These are phyloP conservation scores for Anabas testudineus DNA, from an alignment of 2,797 vertebrate species.

Conservation along the genomic window DNA sequence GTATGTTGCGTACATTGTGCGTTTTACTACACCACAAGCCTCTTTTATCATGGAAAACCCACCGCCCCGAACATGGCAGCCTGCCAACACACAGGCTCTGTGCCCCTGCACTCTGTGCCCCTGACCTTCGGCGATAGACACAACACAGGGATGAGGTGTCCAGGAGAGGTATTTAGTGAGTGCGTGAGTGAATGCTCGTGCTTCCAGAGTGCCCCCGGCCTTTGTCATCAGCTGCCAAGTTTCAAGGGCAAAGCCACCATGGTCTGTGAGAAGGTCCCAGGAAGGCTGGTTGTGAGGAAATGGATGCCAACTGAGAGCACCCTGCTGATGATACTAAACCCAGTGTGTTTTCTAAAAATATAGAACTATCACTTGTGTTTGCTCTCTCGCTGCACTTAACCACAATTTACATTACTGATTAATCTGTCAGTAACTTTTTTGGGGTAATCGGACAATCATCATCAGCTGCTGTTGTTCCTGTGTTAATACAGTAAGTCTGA, in stretches of 20 bases:
- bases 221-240: constrained; percentile 30
- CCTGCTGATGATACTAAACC: neutral
- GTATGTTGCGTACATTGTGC: neutral
- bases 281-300: constrained; percentile 6
- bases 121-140: constrained; percentile 24
- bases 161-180: constrained; percentile 20
- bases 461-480: no score
- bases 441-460: no score
- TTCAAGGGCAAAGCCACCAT: constrained; percentile 50
- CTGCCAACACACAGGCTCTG: neutral
- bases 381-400: no score
- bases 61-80: neutral
- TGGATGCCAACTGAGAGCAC: neutral
- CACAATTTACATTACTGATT: no score
- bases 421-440: no score
- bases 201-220: neutral
- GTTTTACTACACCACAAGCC: neutral
- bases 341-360: neutral
- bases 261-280: neutral
- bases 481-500: no score
- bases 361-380: no score
- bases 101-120: neutral
- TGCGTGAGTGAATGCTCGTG: constrained; percentile 19
- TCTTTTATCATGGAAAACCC: constrained; percentile 21
- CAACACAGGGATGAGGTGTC: constrained; percentile 22